Conservation (phyloP, 2,888 invertebrate genomes). For the Ochlodes sylvanus region DNA sequence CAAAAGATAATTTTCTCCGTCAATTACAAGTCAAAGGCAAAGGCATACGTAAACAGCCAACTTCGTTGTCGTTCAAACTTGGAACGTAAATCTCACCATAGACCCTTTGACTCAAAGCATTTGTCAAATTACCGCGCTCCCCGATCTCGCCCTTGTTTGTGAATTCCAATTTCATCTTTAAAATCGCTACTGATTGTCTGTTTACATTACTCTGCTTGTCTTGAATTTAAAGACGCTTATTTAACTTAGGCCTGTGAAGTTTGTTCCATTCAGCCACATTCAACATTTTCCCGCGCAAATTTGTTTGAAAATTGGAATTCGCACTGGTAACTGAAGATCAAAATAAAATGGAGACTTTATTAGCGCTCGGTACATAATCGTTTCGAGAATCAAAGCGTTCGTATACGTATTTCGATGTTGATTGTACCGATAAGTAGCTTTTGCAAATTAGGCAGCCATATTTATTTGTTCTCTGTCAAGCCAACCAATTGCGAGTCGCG, state of each 20-base stretch:
- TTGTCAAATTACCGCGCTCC: slow-evolving; percentile 66
- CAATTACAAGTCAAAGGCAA: slow-evolving; percentile 39
- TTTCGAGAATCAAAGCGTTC: slow-evolving; percentile 68
- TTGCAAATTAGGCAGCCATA: slow-evolving; percentile 61
- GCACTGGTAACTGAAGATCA: slow-evolving; percentile 47
- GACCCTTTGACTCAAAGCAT: slow-evolving; percentile 56
- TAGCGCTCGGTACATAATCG: slow-evolving; percentile 70
- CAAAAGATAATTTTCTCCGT: slow-evolving; percentile 35
- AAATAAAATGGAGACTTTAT: slow-evolving; percentile 66
- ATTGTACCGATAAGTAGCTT: slow-evolving; percentile 69
- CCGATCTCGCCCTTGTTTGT: slow-evolving; percentile 52
- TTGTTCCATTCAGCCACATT: slow-evolving; percentile 44
- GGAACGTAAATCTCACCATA: slow-evolving; percentile 35
- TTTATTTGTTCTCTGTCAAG: slow-evolving; percentile 58
- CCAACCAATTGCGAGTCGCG: slow-evolving; percentile 36
- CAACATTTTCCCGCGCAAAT: slow-evolving; percentile 36
- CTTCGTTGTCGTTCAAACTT: slow-evolving; percentile 34
- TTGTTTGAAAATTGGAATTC: slow-evolving; percentile 34
- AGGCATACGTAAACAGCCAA: slow-evolving; percentile 32
- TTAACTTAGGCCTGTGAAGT: slow-evolving; percentile 57
- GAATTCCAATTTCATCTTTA: slow-evolving; percentile 75
- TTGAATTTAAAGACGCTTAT: slow-evolving; percentile 71
- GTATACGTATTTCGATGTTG: slow-evolving; percentile 62
- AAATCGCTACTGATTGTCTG: slow-evolving; percentile 81
- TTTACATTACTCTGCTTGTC: slow-evolving; percentile 79